Conservation (phyloP, 2,888 invertebrate genomes). For the Endomychus coccineus region DNA sequence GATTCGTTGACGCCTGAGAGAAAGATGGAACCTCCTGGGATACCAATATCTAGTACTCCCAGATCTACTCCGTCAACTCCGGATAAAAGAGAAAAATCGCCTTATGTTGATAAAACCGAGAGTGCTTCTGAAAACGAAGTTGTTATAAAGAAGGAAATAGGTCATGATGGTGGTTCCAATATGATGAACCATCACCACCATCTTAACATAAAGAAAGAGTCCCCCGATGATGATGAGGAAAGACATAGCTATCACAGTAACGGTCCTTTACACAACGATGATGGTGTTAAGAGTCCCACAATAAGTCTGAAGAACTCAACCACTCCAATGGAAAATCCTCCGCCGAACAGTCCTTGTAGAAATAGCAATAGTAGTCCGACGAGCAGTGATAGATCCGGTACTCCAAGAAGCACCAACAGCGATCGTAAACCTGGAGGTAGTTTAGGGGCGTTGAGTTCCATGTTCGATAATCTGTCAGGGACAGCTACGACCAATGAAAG, state of each 20-base stretch:
- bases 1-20: constrained; percentile 78
- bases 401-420: constrained; percentile 60
- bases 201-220: constrained; percentile 35
- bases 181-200: constrained; percentile 44
- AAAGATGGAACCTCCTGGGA: constrained; percentile 56
- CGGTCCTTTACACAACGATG: constrained; percentile 37
- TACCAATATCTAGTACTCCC: constrained; percentile 52
- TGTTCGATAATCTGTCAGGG: constrained; percentile 80
- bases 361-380: constrained; percentile 62
- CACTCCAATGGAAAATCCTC: constrained; percentile 38
- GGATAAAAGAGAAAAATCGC: constrained; percentile 47
- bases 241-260: constrained; percentile 39
- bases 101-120: constrained; percentile 44
- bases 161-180: constrained; percentile 38
- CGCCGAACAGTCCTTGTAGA: constrained; percentile 53
- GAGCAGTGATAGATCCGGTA: constrained; percentile 69
- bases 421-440: constrained; percentile 57
- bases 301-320: constrained; percentile 37
- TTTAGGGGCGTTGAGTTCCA: constrained; percentile 77
- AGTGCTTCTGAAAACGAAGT: constrained; percentile 42
- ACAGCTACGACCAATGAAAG: constrained; percentile 40
- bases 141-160: constrained; percentile 38
- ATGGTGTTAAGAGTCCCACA: constrained; percentile 36
- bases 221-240: constrained; percentile 43
- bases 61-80: constrained; percentile 62